Base-by-base conservation (phyloP, 37 sponge, comb jelly and placozoan genomes). In the Beroe forskalii region DNA sequence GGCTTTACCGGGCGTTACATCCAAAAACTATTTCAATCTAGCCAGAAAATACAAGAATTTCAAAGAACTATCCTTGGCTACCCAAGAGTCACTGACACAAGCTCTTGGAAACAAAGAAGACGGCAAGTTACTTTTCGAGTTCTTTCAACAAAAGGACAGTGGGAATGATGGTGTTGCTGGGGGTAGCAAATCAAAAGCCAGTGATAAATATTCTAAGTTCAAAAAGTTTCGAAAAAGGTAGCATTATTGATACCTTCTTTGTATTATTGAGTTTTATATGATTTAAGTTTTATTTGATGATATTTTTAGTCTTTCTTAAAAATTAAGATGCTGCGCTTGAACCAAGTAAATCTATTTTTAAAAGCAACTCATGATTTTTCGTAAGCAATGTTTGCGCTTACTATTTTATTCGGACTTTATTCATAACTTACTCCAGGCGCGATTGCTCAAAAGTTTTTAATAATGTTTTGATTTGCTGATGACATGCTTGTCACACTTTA, bases 1-100 rank as follows among this genome's bases (percentile, higher is more conserved):
- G 76, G 93, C 94, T 67, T 67, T 96, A 12, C 98, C 98, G 1
- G 98, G 98, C 0, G 91, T 97, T 30, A 96, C 92, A 23, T 93
- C 92, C 9, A 94, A 94, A 62, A 97, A 97, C 76, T 96, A 91
- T 90, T 80, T 80, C 48, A 23, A 42, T 24, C 40, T 80, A 6
- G 86, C 86, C 4, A 17, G 86, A 43, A 41, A 44, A 30, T 80
- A 38, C 27, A 4, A 9, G 30, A 80, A 17, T 24, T 8, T 80
- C 0, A 14, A 23, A 43, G 86, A 41, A n/a, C 28, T 80, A 28
- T 41, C 86, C 9, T 4, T 0, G 1, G 25, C 86, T 25, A 23
- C 86, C 3, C 0, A 44, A 44, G 86, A 80, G 24, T 12, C 25
- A 42, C 40, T 80, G 23, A 38, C 55, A 28, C 38, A 41, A 25